Conservation (phyloP, 2,888 invertebrate genomes). For the Ophion ellenae region DNA sequence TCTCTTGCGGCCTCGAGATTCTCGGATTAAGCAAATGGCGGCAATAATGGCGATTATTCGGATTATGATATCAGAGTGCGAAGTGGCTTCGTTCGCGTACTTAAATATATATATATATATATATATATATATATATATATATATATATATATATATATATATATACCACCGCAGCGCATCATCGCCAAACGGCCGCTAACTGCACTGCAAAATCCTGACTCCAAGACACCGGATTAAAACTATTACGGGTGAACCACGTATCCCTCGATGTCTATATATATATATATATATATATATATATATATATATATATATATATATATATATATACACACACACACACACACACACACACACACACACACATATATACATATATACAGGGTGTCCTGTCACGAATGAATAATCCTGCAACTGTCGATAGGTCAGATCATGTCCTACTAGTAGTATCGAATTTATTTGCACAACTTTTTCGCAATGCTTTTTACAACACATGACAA, state of each 20-base stretch:
- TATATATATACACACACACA: too few species aligned
- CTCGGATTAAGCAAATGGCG: slow-evolving; percentile 83
- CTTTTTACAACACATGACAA: too few species aligned
- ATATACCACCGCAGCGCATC: slow-evolving; percentile 36
- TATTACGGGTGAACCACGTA: slow-evolving; percentile 77
- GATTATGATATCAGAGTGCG: slow-evolving; percentile 84
- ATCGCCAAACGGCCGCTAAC: slow-evolving; percentile 76
- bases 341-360: too few species aligned
- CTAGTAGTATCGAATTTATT: too few species aligned
- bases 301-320: too few species aligned
- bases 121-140: not conserved
- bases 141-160: not conserved
- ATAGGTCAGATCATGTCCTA: too few species aligned
- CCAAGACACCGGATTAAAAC: slow-evolving; percentile 84
- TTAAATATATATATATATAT: slow-evolving; percentile 3
- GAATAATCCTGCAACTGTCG: too few species aligned
- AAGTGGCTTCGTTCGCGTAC: slow-evolving; percentile 80
- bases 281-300: too few species aligned
- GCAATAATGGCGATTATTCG: slow-evolving; percentile 84
- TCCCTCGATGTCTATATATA: slow-evolving; percentile 28
- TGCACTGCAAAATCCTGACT: slow-evolving; percentile 77
- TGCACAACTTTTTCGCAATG: too few species aligned
- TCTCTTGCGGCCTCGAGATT: slow-evolving; percentile 66
- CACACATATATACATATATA: too few species aligned
- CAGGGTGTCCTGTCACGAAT: too few species aligned